Evolutionary conservation across 2,797 vertebrate genomes (phyloP).

Genomic region (Pantherophis vulpinus): DNA sequence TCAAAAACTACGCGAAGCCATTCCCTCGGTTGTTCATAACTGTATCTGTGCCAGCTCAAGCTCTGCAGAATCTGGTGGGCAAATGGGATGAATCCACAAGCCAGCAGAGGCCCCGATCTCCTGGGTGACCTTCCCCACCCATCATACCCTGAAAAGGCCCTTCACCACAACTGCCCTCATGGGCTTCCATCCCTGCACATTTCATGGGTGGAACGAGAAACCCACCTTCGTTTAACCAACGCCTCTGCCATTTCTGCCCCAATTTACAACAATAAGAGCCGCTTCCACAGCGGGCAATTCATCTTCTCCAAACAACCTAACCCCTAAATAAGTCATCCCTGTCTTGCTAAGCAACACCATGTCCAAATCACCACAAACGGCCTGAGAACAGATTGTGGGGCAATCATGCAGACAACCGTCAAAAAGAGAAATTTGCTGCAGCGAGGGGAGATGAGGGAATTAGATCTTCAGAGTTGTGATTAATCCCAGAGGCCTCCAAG

Average conservation of each 20-base stretch:
- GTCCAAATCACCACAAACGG: not conserved
- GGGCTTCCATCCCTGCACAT: not conserved
- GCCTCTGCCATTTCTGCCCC: not conserved
- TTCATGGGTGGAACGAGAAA: no score
- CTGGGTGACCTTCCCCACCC: not conserved
- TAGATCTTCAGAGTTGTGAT: no score
- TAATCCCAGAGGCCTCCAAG: not conserved
- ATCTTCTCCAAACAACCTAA: not conserved
- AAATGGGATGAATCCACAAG: not conserved
- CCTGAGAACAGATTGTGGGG: constrained; percentile 1
- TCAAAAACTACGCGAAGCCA: not conserved
- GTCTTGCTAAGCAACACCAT: not conserved
- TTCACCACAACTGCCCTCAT: not conserved
- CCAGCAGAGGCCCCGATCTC: not conserved
- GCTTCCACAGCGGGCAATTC: not conserved
- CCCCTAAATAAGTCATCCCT: not conserved
- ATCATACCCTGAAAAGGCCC: not conserved
- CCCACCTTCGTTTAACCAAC: not conserved
- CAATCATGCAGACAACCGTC: not conserved
- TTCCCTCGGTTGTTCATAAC: not conserved
- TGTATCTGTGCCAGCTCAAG: not conserved
- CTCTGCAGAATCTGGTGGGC: not conserved
- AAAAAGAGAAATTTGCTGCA: not conserved
- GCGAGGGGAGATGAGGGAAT: not conserved
- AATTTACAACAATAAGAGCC: constrained; percentile 8